phyloP scores from a whole-genome alignment of 2,113 vertebrate genomes.

The Syngnathus floridae region DNA sequence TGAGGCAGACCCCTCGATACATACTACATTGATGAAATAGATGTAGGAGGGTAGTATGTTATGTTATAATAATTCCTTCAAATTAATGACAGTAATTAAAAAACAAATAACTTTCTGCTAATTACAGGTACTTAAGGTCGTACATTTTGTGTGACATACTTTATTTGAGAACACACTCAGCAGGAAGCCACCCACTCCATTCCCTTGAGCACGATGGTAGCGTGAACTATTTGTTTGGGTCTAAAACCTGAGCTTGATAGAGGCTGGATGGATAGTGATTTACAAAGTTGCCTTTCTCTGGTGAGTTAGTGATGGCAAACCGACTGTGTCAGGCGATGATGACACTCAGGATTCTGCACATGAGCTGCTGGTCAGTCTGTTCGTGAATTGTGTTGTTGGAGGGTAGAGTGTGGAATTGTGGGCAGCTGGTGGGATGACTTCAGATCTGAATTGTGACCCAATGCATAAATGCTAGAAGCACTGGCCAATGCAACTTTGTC shows the following conservation, averaged over 20 bases:
- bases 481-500: slow-evolving; percentile 9
- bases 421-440: slow-evolving; percentile 27
- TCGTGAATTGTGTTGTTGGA: slow-evolving; percentile 17
- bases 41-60: neutral
- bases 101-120: neutral
- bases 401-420: slow-evolving; percentile 38
- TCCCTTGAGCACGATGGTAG: neutral
- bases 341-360: slow-evolving; percentile 13
- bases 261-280: neutral
- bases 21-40: too few species aligned
- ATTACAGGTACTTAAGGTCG: neutral
- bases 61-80: neutral
- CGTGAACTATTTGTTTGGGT: neutral
- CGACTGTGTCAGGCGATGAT: slow-evolving; percentile 23
- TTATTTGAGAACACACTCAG: neutral
- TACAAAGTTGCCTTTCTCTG: neutral
- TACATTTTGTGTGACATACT: neutral
- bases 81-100: neutral
- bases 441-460: slow-evolving; percentile 13
- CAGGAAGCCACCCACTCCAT: neutral
- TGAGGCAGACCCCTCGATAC: too few species aligned
- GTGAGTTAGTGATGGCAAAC: slow-evolving; percentile 10
- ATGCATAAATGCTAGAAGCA: slow-evolving; percentile 4
- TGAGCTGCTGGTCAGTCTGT: slow-evolving; percentile 23
- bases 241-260: neutral